phyloP scores from a whole-genome alignment of 2,797 vertebrate genomes.

The Sebastes ruberrimus region DNA sequence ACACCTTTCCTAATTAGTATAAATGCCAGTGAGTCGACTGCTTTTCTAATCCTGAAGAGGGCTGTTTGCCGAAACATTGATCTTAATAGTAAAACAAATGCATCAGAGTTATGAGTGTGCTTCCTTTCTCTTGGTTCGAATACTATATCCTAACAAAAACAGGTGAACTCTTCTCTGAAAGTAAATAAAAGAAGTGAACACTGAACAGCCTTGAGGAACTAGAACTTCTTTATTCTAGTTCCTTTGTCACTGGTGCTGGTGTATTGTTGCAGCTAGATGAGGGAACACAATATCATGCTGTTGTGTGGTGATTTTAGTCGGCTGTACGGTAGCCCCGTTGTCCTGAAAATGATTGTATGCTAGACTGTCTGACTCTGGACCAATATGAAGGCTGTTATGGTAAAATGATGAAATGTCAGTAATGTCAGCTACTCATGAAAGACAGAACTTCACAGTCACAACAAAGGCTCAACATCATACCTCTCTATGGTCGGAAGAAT shows the following conservation, averaged over 20 bases:
- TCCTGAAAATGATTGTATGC: neutral
- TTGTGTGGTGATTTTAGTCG: neutral
- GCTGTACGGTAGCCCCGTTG: neutral
- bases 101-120: neutral
- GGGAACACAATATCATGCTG: neutral
- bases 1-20: neutral
- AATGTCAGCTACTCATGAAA: conserved; percentile 11
- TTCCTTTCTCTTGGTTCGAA: neutral
- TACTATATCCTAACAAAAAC: neutral
- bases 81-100: neutral
- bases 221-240: neutral
- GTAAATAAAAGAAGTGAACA: neutral
- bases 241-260: neutral
- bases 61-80: neutral
- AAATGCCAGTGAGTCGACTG: neutral
- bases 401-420: conserved; percentile 32
- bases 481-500: neutral
- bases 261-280: neutral
- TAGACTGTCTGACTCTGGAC: conserved; percentile 9
- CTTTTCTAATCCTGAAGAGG: neutral
- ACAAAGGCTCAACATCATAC: conserved; percentile 13
- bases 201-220: neutral
- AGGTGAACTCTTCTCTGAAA: neutral
- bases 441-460: conserved; percentile 26
- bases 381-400: conserved; percentile 5